A percentile compares a stretch with the other conserved stretches of the same genome.
Conservation (phyloP, 2,888 invertebrate genomes). For the Pycnomerus fuliginosus region DNA sequence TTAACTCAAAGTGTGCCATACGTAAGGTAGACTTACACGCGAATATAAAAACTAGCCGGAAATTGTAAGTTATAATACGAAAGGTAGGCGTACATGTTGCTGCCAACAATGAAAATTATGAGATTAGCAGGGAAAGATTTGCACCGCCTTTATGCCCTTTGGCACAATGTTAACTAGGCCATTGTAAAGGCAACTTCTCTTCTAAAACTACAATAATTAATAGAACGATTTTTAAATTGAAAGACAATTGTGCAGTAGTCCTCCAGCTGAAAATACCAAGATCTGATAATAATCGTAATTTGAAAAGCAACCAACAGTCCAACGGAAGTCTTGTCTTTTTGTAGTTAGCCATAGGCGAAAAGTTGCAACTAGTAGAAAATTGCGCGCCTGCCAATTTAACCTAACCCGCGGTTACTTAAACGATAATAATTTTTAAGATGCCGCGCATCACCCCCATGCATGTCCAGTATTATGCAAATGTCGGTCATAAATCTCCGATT, state of each 20-base stretch:
- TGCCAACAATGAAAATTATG: no score
- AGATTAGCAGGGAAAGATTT: no score
- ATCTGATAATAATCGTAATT: slow-evolving; percentile 34
- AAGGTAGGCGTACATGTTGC: no score
- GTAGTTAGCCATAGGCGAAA: slow-evolving; percentile 20
- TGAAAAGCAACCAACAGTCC: slow-evolving; percentile 32
- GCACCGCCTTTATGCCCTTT: no score
- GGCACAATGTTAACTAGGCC: no score
- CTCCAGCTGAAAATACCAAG: slow-evolving; percentile 26
- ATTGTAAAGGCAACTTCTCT: no score
- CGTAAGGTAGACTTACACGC: no score
- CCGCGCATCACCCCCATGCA: background rate
- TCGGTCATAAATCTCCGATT: slow-evolving; percentile 6
- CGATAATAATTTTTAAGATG: slow-evolving; percentile 4
- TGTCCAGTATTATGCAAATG: slow-evolving; percentile 7
- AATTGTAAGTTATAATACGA: no score
- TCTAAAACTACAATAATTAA: background rate
- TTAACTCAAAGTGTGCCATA: no score
- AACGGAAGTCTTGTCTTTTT: slow-evolving; percentile 34
- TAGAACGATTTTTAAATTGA: slow-evolving; percentile 1
- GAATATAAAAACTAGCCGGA: no score
- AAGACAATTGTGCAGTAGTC: slow-evolving; percentile 20
- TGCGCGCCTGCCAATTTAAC: slow-evolving; percentile 12
- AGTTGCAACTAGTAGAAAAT: slow-evolving; percentile 14
- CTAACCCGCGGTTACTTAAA: slow-evolving; percentile 9